phyloP scores from a whole-genome alignment of 2,797 vertebrate species.

The Sebastes itinus region DNA sequence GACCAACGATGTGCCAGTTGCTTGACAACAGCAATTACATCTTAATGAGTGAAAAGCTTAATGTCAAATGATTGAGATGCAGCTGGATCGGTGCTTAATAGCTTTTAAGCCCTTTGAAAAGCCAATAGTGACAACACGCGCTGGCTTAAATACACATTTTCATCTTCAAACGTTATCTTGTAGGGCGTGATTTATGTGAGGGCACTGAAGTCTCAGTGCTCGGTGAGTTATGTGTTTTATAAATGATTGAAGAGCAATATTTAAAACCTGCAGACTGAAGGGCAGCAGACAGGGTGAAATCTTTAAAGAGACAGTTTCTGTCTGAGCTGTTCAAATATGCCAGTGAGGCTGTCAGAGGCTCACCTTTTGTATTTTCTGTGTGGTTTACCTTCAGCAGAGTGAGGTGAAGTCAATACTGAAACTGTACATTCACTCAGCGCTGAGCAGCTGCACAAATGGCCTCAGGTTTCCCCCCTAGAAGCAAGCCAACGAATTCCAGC shows the following conservation, averaged over 20 bases:
- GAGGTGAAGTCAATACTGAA: slow-evolving; percentile 38
- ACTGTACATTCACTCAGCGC: slow-evolving; percentile 57
- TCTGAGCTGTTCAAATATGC: slow-evolving; percentile 9
- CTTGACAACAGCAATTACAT: slow-evolving; percentile 80
- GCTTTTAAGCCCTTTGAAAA: slow-evolving; percentile 61
- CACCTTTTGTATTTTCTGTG: slow-evolving; percentile 27
- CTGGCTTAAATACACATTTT: slow-evolving; percentile 47
- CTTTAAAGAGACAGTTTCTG: slow-evolving; percentile 16
- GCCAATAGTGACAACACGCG: slow-evolving; percentile 40
- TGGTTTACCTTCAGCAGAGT: slow-evolving; percentile 27
- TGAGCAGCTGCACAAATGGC: slow-evolving; percentile 67
- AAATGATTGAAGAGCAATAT: slow-evolving; percentile 16
- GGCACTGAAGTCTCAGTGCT: slow-evolving; percentile 5
- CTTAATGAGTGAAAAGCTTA: slow-evolving; percentile 77
- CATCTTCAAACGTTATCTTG: slow-evolving; percentile 38
- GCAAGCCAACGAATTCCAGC: slow-evolving; percentile 72
- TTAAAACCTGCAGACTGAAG: slow-evolving; percentile 1
- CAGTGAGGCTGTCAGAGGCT: slow-evolving; percentile 18
- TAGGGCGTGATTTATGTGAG: slow-evolving; percentile 35
- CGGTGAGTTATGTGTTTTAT: slow-evolving; percentile 15
- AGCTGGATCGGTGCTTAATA: slow-evolving; percentile 67
- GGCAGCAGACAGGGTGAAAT: background rate
- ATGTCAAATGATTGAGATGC: slow-evolving; percentile 72
- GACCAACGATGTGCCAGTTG: slow-evolving; percentile 73
- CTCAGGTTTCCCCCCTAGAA: slow-evolving; percentile 68